phyloP scores from a whole-genome alignment of 2,888 invertebrate genomes.

The Sarcophaga subvicina region DNA sequence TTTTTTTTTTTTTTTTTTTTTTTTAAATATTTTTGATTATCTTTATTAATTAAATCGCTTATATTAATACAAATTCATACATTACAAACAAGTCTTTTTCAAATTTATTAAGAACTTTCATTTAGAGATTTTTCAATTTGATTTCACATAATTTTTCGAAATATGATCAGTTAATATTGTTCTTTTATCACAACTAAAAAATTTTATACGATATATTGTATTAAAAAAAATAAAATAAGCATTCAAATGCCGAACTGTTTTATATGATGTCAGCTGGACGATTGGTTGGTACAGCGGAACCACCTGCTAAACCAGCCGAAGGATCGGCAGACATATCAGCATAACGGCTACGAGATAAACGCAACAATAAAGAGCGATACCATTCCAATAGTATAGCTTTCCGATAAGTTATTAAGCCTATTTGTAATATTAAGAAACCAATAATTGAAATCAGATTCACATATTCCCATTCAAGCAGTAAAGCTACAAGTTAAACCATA shows the following conservation, averaged over 20 bases:
- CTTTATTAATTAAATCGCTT: slow-evolving; percentile 37
- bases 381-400: slow-evolving; percentile 82
- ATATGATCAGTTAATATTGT: slow-evolving; percentile 29
- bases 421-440: slow-evolving; percentile 89
- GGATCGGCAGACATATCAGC: slow-evolving; percentile 73
- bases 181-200: slow-evolving; percentile 38
- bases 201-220: slow-evolving; percentile 3
- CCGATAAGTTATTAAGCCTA: slow-evolving; percentile 94
- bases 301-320: slow-evolving; percentile 46
- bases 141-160: background rate
- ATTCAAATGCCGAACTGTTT: slow-evolving; percentile 34
- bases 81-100: slow-evolving; percentile 58
- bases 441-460: slow-evolving; percentile 91
- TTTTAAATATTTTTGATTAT: slow-evolving; percentile 6
- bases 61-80: slow-evolving; percentile 51
- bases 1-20: too few relatives aligned
- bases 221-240: slow-evolving; percentile 20
- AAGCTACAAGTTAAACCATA: slow-evolving; percentile 93
- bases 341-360: slow-evolving; percentile 75
- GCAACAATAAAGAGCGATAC: slow-evolving; percentile 74
- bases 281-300: slow-evolving; percentile 71
- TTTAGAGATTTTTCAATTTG: background rate
- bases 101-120: slow-evolving; percentile 19
- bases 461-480: slow-evolving; percentile 89
- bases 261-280: slow-evolving; percentile 78